Percentiles rank a stretch among this genome's conserved stretches.
Conservation (phyloP, 2,888 invertebrate genomes). For the Catocala sponsa region DNA sequence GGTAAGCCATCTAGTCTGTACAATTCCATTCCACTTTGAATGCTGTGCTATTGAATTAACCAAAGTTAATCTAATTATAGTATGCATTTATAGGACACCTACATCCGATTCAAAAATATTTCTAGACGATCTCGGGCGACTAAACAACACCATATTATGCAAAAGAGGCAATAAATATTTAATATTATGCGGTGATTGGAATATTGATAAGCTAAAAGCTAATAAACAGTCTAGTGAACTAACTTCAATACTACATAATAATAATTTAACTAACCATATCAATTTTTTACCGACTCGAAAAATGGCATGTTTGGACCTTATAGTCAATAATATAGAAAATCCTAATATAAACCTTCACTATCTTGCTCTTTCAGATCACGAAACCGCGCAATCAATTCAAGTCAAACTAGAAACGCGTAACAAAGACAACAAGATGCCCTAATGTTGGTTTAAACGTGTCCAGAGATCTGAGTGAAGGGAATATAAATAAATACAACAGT, state of each 20-base stretch:
- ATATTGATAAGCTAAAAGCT: background rate
- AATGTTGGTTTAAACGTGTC: too few species aligned
- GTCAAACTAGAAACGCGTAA: background rate
- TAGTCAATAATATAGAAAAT: background rate
- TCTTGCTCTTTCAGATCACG: slow-evolving; percentile 3
- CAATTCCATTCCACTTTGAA: too few species aligned
- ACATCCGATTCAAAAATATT: background rate
- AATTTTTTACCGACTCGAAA: background rate
- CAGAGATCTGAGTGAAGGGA: too few species aligned
- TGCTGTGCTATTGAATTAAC: too few species aligned
- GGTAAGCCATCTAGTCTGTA: too few species aligned
- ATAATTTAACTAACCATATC: background rate
- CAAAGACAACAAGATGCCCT: background rate
- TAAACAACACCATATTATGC: background rate
- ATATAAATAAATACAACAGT: too few species aligned
- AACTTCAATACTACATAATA: slow-evolving; percentile 1
- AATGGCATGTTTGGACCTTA: too few species aligned
- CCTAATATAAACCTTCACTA: background rate
- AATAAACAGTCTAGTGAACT: slow-evolving; percentile 4
- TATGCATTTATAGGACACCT: background rate
- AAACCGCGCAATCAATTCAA: background rate
- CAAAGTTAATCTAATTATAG: background rate
- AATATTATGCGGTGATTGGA: background rate
- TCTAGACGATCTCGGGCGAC: background rate
- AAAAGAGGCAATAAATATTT: background rate